A percentile compares a stretch with the other conserved stretches of the same genome.
Evolutionary conservation across 1,140 invertebrate genomes (phyloP).

Genomic region (Agrypnia vestita): DNA sequence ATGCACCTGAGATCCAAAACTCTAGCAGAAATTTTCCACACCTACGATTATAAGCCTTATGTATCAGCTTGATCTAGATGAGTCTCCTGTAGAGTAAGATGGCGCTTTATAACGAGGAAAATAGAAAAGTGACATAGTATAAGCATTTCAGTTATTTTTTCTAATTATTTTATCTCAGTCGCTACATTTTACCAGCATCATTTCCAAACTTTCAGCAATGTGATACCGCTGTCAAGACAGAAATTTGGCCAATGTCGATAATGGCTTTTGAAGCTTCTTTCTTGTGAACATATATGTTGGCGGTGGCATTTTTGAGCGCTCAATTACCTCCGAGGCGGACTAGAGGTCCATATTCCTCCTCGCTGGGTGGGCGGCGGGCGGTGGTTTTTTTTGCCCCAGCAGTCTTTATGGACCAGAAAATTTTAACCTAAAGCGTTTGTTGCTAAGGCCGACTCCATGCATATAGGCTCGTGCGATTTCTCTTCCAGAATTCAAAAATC

Average conservation of each 20-base stretch:
- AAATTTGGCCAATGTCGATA: conserved; percentile 4
- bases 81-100: background rate
- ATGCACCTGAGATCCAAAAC: conserved; percentile 21
- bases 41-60: background rate
- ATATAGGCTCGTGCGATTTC: no score
- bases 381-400: conserved; percentile 37
- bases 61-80: background rate
- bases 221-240: conserved; percentile 19
- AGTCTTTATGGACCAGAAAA: conserved; percentile 16
- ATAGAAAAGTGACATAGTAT: background rate
- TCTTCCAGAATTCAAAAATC: no score
- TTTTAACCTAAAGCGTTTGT: conserved; percentile 4
- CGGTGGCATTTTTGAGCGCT: conserved; percentile 56
- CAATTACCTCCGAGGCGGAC: conserved; percentile 54
- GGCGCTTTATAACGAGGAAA: background rate
- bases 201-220: background rate
- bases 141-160: background rate
- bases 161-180: background rate
- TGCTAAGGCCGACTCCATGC: no score
- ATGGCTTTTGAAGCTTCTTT: conserved; percentile 21
- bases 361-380: conserved; percentile 56
- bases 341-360: conserved; percentile 34
- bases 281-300: conserved; percentile 1
- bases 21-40: conserved; percentile 3
- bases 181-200: background rate